Base-by-base conservation (phyloP, 2,888 invertebrate genomes). In the Poecilobothrus nobilitatus region DNA sequence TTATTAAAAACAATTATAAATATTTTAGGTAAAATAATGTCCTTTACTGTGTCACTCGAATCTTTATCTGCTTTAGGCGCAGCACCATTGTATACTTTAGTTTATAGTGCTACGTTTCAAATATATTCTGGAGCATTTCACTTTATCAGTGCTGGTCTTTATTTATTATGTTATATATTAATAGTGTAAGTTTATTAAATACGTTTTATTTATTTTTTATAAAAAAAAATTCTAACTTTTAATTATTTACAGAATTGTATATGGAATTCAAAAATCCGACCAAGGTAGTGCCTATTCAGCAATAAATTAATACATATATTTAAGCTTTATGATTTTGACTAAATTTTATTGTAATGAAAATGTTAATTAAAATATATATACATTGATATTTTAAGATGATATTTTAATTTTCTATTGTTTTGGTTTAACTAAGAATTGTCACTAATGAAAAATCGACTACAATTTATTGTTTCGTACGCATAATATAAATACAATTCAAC, bases 41-140 rank as follows among this genome's bases (percentile, higher is more conserved):
- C 91, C 0, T 80, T 91, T 67, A 85, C 88, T 76, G 85, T 88
- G 41, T 85, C 87, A 4, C 76, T 89, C 34, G 91, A 91, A 80
- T 86, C 88, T 20, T 74, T 86, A 64, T 83, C 86, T 27, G 88
- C 88, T 1, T 81, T 91, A 67, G 74, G 86, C 3, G 84, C 88
- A 0, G 84, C 88, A 1, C 84, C 89, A 1, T 72, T 90, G 0
- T 91, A 88, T 78, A 88, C 87, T 37, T 77, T 85, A 0, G 78
- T 91, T 22, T 92, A 91, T 75, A 84, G 84, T 66, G 75, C 76
- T 8, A 88, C 89, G 0, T 77, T 89, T 37, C 73, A 78, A 0
- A 80, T 78, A 0, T 84, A 86, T 76, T 87, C 89, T 1, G 87
- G 87, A 0, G 81, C 85, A 0, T 86, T 87, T 72, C 86, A 86